Base-by-base conservation (phyloP, 2,113 vertebrate genomes). In the Garra rufa region DNA sequence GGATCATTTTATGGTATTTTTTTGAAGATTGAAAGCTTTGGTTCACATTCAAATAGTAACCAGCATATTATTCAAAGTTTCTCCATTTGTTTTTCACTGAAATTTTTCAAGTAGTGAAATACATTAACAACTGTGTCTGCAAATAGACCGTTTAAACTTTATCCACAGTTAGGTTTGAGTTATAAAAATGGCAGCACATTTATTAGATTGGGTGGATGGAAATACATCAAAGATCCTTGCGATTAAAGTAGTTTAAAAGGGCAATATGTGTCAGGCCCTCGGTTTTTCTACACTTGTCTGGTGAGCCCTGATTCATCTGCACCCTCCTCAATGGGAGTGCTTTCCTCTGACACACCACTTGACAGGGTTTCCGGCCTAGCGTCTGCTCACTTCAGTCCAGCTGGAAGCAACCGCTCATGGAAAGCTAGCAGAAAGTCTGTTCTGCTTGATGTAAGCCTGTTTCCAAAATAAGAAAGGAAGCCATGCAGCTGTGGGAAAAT, bases 391-490 rank as follows among this genome's bases (percentile, higher is more conserved):
- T 59, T 57, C 67, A 63, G 17, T 81, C 84, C 69, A 83, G 46
- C 82, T 78, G 50, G 48, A 83, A 77, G 55, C 71, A 71, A 81
- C 73, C 57, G 65, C 52, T 63, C 69, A 74, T 79, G 67, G 76
- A 84, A 84, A 81, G 17, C 50, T 57, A 34, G 44, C 57, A 84
- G 14, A 80, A 84, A 70, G 34, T 80, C 63, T 57, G 34, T 71
- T 73, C 52, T 71, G n/a, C 52, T 38, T 77, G n/a, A 38, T 48
- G 13, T 34, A 26, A 84, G 28, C 21, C 76, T 28, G 26, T 81
- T 65, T 73, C 67, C 69, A 85, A 79, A 61, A 81, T 48, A 74
- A 74, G 52, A 80, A 80, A 81, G 76, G 83, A 85, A 79, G 38
- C 59, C 43, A 28, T 59, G 50, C 26, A 61, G 76, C 76, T 59